These are phyloP conservation scores for Oreochromis grahami DNA, from an alignment of 2,797 vertebrate genomes.

Conservation along the genomic window DNA sequence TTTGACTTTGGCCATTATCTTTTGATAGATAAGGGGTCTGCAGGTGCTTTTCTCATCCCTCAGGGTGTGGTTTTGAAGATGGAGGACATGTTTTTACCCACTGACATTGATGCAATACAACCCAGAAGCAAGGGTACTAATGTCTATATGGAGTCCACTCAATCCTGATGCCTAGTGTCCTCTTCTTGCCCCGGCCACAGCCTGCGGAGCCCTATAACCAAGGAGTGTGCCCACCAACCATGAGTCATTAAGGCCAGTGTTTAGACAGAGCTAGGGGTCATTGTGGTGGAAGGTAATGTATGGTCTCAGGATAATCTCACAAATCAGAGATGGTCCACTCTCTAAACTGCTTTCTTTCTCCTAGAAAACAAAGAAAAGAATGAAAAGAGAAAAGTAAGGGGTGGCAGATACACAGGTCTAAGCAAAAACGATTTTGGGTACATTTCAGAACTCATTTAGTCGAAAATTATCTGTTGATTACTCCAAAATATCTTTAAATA, in stretches of 20 bases:
- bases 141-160: slow-evolving; percentile 70
- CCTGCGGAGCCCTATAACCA: slow-evolving; percentile 60
- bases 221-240: slow-evolving; percentile 48
- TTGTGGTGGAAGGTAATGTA: slow-evolving; percentile 39
- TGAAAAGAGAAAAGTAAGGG: not conserved
- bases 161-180: slow-evolving; percentile 56
- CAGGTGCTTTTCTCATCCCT: slow-evolving; percentile 68
- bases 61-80: slow-evolving; percentile 74
- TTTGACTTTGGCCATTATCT: slow-evolving; percentile 80
- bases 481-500: slow-evolving; percentile 40
- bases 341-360: not conserved
- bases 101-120: slow-evolving; percentile 78
- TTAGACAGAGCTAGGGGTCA: slow-evolving; percentile 59
- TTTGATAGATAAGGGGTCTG: slow-evolving; percentile 78
- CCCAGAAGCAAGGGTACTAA: slow-evolving; percentile 76
- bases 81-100: slow-evolving; percentile 80
- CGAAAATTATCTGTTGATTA: slow-evolving; percentile 21
- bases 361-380: not conserved
- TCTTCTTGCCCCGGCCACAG: slow-evolving; percentile 44
- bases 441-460: slow-evolving; percentile 33
- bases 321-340: slow-evolving; percentile 37
- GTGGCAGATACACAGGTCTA: not conserved
- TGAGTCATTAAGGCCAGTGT: slow-evolving; percentile 64
- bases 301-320: slow-evolving; percentile 40
- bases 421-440: not conserved